Base-by-base conservation (phyloP, 2,888 invertebrate genomes). In the Epistrophe grossulariae region DNA sequence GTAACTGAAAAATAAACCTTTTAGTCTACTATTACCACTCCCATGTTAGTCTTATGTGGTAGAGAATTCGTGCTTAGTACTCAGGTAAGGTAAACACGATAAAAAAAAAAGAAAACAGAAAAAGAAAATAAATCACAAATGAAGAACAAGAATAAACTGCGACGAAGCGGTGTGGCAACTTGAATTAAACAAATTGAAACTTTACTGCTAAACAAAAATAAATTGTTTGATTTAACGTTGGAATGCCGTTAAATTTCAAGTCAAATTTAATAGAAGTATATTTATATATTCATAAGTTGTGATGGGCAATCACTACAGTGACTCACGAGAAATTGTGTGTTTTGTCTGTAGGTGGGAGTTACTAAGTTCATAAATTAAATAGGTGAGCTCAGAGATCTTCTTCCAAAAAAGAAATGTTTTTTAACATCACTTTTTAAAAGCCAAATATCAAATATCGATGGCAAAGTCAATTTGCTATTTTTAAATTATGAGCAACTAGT, bases 81-180 rank as follows among this genome's bases (percentile, higher is more conserved):
- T 71, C 64, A 74, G 79, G 74, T 76, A 50, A 84, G 79, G 84
- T 76, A 79, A 52, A 84, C 83, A 84, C 83, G 83, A 84, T 83
- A 55, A 73, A 15, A 59, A 15, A 59, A 35, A 70, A n/a, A 24
- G 45, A 60, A 55, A 48, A 24, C 8, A 55, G 31, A 43, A 28
- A 52, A 43, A 13, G 52, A 70, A 79, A 57, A 38, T 13, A 70
- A 48, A 50, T 64, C 40, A n/a, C n/a, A 62, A n/a, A 66, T 17
- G n/a, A 43, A 80, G 62, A 79, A 79, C 50, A 76, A 79, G 70
- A 74, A 79, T 70, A 1, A 74, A 74, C 70, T 74, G 59, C 66
- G 66, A 76, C 68, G 71, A 50, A 77, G 57, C 40, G 38, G 45
- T 48, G 45, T 48, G 31, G 50, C 40, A 64, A 70, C 28, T 78